phyloP scores from a whole-genome alignment of 2,113 vertebrate species.

The Turdus rufiventris region DNA sequence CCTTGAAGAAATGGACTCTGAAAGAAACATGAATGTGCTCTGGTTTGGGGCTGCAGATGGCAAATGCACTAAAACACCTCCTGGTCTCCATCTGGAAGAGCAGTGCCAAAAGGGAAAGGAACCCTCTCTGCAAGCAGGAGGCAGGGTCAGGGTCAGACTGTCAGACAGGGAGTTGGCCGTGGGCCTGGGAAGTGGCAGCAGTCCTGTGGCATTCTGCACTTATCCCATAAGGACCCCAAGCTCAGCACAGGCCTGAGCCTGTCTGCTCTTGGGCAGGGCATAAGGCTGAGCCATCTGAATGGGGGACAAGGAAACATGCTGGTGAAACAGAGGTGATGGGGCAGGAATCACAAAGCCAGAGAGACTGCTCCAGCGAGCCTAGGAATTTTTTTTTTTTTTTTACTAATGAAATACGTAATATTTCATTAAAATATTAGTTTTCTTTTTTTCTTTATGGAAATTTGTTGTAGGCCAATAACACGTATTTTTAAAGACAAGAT shows the following conservation, averaged over 20 bases:
- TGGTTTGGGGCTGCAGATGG: background rate
- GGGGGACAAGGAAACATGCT: background rate
- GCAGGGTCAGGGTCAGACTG: too few species aligned
- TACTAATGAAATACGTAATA: background rate
- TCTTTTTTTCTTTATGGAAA: background rate
- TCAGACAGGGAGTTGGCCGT: rapidly evolving
- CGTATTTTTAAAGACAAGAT: background rate
- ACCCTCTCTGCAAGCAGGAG: background rate
- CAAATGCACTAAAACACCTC: background rate
- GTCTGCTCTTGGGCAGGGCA: background rate
- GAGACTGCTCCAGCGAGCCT: background rate
- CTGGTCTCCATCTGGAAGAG: background rate
- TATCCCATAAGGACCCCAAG: background rate
- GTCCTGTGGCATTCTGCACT: background rate
- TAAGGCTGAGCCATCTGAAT: background rate
- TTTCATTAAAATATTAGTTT: background rate
- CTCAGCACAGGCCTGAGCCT: background rate
- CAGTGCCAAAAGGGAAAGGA: background rate
- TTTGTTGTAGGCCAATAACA: background rate
- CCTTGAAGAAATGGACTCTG: background rate
- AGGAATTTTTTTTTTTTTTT: background rate
- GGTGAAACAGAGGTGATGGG: background rate
- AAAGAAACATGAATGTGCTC: background rate
- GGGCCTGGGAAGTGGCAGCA: background rate
- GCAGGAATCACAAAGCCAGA: background rate